A percentile compares a stretch with the other conserved stretches of the same genome.
Conservation (phyloP, 2,888 invertebrate genomes). For the Amiota communis region DNA sequence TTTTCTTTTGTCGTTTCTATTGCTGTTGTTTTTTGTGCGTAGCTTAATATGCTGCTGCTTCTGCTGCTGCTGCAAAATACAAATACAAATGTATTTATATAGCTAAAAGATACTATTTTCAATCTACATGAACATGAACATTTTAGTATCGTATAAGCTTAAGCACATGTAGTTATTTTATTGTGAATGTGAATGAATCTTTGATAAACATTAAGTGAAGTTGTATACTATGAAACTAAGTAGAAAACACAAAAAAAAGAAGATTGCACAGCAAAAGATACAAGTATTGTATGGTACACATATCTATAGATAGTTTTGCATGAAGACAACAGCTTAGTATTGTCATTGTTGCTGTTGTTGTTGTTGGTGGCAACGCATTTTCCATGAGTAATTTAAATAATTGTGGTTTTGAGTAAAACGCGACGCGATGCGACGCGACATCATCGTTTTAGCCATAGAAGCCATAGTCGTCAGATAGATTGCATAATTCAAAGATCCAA, state of each 20-base stretch:
- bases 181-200: no score
- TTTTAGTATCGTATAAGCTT: no score
- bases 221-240: no score
- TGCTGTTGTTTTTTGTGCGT: background rate
- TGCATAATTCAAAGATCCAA: conserved; percentile 6
- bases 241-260: background rate
- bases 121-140: no score
- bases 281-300: background rate
- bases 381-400: conserved; percentile 59
- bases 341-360: conserved; percentile 23
- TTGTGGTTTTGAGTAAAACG: conserved; percentile 54
- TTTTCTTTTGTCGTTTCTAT: background rate
- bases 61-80: background rate
- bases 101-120: no score
- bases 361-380: conserved; percentile 49
- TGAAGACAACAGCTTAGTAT: background rate
- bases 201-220: no score
- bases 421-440: background rate
- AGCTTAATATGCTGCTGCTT: conserved; percentile 2
- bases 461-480: conserved; percentile 7
- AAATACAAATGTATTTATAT: no score
- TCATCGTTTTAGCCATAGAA: conserved; percentile 6
- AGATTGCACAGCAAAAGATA: background rate
- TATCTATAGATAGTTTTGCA: conserved; percentile 20
- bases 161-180: no score